Conservation (phyloP, 2,113 vertebrate genomes). For the Amazona vittata region DNA sequence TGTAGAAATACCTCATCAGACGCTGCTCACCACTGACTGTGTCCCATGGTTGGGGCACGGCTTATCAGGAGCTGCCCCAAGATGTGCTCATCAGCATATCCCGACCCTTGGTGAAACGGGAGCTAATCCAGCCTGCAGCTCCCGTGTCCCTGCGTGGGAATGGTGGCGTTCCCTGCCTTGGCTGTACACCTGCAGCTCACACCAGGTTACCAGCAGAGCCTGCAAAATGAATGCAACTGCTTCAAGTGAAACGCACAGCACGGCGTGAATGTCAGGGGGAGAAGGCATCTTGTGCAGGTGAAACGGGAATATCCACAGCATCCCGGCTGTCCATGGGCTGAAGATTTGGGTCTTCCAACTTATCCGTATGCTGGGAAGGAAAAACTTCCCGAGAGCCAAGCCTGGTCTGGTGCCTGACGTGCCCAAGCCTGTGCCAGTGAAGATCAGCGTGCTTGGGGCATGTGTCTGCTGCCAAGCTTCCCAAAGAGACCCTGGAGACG, state of each 20-base stretch:
- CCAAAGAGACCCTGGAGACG: background rate
- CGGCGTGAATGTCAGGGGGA: accelerated
- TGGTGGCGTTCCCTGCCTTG: background rate
- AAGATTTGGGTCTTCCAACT: background rate
- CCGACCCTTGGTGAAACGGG: background rate
- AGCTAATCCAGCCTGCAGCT: background rate
- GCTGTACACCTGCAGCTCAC: accelerated
- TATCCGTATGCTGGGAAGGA: background rate
- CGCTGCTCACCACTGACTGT: background rate
- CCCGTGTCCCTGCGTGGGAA: accelerated
- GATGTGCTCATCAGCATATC: background rate
- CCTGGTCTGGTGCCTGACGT: accelerated
- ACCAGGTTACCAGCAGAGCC: background rate
- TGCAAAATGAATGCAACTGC: accelerated
- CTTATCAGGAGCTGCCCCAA: background rate
- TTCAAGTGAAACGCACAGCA: background rate
- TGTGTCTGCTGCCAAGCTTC: background rate
- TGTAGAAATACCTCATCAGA: conserved; percentile 9
- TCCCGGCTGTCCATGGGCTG: accelerated
- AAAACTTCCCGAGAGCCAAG: accelerated
- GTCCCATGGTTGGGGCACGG: background rate
- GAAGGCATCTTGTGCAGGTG: background rate
- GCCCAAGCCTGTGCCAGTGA: accelerated
- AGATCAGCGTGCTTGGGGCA: accelerated
- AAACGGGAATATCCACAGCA: accelerated